Conservation (phyloP, 2,113 vertebrate genomes). For the Macrotus californicus region DNA sequence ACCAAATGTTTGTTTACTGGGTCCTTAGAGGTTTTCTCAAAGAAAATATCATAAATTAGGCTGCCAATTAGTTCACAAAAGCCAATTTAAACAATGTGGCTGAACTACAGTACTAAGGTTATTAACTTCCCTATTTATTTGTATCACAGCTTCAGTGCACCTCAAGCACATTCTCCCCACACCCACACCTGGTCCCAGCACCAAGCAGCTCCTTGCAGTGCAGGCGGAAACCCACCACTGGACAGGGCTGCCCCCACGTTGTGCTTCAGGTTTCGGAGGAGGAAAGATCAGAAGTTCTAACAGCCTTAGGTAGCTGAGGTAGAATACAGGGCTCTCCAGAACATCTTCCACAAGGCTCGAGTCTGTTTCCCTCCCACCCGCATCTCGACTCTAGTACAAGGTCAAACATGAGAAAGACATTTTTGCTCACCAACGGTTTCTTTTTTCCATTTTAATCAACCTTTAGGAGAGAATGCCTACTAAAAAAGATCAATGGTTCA, state of each 20-base stretch:
- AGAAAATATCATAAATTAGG: background rate
- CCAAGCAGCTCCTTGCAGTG: background rate
- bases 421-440: background rate
- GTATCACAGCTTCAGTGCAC: background rate
- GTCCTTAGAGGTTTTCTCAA: background rate
- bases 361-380: background rate
- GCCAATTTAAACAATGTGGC: background rate
- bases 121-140: background rate
- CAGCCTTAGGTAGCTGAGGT: background rate
- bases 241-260: background rate
- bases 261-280: background rate
- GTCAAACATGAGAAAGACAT: background rate
- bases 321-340: background rate
- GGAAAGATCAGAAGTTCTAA: background rate
- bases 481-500: background rate
- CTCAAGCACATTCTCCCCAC: background rate
- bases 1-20: background rate
- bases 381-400: background rate
- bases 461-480: background rate
- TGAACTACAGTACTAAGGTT: background rate
- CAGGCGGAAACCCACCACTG: background rate
- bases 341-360: background rate
- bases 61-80: background rate
- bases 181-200: background rate
- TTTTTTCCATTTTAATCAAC: background rate